These are phyloP conservation scores for Oncorhynchus tshawytscha DNA, from an alignment of 2,113 vertebrate genomes.

Conservation along the genomic window DNA sequence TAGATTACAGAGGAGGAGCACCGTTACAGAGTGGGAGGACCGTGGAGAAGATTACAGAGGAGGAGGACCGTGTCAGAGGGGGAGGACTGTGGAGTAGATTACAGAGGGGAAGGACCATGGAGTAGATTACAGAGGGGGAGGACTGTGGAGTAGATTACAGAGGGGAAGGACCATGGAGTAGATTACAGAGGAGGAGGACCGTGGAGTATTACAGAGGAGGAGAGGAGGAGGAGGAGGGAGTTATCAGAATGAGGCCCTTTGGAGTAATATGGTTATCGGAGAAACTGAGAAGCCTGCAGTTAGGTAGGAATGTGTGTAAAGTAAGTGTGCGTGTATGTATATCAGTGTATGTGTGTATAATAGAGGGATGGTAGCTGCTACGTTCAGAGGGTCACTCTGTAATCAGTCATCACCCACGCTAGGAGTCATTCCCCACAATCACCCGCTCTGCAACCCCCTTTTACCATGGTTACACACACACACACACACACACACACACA, in stretches of 20 bases:
- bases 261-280: constrained; percentile 68
- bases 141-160: background rate
- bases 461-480: constrained; percentile 30
- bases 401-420: constrained; percentile 65
- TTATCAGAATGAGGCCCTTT: constrained; percentile 49
- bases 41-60: no score
- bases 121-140: no score
- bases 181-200: background rate
- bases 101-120: background rate
- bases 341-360: background rate
- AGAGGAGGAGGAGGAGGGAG: constrained; percentile 2
- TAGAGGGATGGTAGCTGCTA: background rate
- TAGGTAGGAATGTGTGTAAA: constrained; percentile 35
- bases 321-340: background rate
- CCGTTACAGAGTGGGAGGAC: constrained; percentile 5
- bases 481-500: background rate
- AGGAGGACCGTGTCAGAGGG: background rate
- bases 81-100: no score
- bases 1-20: background rate
- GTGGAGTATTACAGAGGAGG: no score
- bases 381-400: constrained; percentile 44
- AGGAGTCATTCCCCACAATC: constrained; percentile 20
- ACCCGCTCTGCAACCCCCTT: constrained; percentile 42
- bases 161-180: no score
- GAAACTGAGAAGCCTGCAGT: constrained; percentile 54